Evolutionary conservation across 2,888 invertebrate genomes (phyloP).

Genomic region (Eupithecia inturbata): DNA sequence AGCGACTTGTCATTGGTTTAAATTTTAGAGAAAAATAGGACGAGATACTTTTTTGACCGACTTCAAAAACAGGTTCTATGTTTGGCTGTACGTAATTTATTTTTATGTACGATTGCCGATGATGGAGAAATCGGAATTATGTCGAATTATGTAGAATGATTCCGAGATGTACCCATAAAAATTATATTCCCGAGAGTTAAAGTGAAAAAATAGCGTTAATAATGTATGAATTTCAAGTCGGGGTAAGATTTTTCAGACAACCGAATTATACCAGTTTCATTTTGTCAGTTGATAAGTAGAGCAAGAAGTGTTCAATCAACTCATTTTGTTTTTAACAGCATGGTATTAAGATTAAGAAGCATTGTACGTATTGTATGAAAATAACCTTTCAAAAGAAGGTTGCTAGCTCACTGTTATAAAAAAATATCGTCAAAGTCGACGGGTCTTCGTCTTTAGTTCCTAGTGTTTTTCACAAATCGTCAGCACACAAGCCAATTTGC

Average conservation of each 20-base stretch:
- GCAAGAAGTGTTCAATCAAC: too few relatives aligned
- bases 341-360: too few relatives aligned
- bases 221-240: too few relatives aligned
- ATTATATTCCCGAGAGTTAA: too few relatives aligned
- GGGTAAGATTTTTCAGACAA: too few relatives aligned
- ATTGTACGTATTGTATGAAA: too few relatives aligned
- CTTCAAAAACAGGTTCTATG: not conserved
- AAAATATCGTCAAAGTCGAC: not conserved
- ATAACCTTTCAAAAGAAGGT: not conserved
- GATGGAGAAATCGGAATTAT: too few relatives aligned
- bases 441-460: not conserved
- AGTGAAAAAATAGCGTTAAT: too few relatives aligned
- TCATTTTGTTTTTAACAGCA: too few relatives aligned
- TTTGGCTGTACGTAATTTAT: not conserved
- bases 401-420: not conserved
- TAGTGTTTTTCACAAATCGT: not conserved
- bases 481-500: not conserved
- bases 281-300: not conserved
- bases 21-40: not conserved
- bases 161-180: too few relatives aligned
- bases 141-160: too few relatives aligned
- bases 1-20: not conserved
- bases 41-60: not conserved
- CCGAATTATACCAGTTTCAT: not conserved
- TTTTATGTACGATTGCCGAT: too few relatives aligned